Evolutionary conservation across 2,113 vertebrate species (phyloP).

Genomic region (Scalopus aquaticus): DNA sequence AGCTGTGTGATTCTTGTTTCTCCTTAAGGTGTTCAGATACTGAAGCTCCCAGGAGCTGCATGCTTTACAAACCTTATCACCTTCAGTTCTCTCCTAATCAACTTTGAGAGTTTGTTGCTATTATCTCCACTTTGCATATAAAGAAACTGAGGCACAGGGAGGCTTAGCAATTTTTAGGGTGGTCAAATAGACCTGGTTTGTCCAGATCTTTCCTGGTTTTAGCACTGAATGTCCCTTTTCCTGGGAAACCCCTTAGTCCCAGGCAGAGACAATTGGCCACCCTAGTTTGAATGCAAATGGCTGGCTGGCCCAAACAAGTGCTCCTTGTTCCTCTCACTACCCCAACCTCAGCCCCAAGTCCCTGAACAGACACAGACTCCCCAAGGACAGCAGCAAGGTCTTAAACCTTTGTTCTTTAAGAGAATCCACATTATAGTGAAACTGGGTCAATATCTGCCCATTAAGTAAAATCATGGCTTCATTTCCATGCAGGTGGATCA

Average conservation of each 20-base stretch:
- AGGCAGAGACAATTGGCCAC: background rate
- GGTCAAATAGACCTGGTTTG: background rate
- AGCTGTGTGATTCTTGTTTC: background rate
- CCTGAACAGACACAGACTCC: background rate
- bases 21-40: rapidly evolving
- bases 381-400: background rate
- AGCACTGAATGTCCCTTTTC: background rate
- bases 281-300: background rate
- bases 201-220: background rate
- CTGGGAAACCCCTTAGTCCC: background rate
- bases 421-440: background rate
- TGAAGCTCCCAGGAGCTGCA: too few species aligned
- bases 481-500: background rate
- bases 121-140: background rate
- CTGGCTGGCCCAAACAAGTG: background rate
- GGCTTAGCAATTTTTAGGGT: background rate
- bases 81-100: background rate
- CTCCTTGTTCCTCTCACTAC: background rate
- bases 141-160: background rate
- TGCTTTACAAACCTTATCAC: background rate
- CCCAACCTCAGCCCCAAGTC: background rate
- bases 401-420: background rate
- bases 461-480: conserved; percentile 7
- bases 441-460: background rate
- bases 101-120: background rate